Base-by-base conservation (phyloP, 1,140 invertebrate genomes). In the Danaus melanippus region DNA sequence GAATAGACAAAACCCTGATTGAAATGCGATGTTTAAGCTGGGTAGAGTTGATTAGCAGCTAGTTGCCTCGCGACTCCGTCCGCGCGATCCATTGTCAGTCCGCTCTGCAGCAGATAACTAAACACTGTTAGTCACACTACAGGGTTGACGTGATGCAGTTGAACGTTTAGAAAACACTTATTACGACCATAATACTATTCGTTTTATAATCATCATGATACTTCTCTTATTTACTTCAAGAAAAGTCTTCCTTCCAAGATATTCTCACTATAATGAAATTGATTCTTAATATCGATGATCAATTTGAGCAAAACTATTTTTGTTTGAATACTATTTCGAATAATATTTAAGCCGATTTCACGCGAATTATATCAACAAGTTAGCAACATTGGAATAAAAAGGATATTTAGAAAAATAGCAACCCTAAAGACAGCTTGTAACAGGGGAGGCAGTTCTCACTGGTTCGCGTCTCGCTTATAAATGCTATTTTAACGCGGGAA, bases 401-500 rank as follows among this genome's bases (percentile, higher is more conserved):
- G 7, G 11, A 50, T 51, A 42, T 42, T 8, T 12, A 32, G 12
- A 52, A 17, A 5, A 40, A 12, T 44, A 15, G 7, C 70, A 84
- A 60, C 80, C 80, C 80, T 84, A 67, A 21, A 8, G 12, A 12
- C 11, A 50, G 55, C 50, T 50, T 65, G 64, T 69, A 62, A 62
- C 67, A 64, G 68, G 76, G 78, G 79, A 80, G 76, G 69, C 66
- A 69, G 67, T 79, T 83, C 74, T 78, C 76, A 79, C 71, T 74
- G 76, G 82, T 75, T 80, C 74, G 75, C 74, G 70, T 78, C 77
- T 70, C 79, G 76, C 58, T 81, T 83, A 82, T 84, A 85, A 85
- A 83, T 84, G 80, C 80, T 85, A 84, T 85, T 85, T 84, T 81
- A 85, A 84, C 77, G 80, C 79, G 77, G 80, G 78, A 85, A 85